These are phyloP conservation scores for Isaurus tuberculatus DNA, from an alignment of 92 coral and sea anemone genomes.

Conservation along the genomic window DNA sequence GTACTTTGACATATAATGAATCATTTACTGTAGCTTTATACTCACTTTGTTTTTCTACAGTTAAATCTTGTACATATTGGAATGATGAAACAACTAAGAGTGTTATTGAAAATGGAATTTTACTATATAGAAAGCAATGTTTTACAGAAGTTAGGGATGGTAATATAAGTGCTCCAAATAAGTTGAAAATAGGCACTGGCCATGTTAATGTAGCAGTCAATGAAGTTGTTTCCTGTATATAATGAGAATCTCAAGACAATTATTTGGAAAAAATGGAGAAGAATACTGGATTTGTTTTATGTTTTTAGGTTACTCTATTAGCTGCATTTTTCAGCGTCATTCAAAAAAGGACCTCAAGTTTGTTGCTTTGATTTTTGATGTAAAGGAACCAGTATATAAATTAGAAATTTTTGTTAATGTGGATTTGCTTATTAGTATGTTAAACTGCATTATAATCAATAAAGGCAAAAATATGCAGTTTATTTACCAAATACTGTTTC, in stretches of 20 bases:
- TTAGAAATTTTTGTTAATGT: not conserved
- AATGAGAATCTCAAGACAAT: not conserved
- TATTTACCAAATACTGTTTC: constrained; percentile 37
- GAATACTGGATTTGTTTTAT: constrained; percentile 39
- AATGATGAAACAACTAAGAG: constrained; percentile 40
- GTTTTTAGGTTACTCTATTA: constrained; percentile 21
- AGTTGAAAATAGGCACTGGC: not conserved
- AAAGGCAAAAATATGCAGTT: constrained; percentile 31
- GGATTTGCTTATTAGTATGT: constrained; percentile 41
- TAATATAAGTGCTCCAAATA: not conserved
- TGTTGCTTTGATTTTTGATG: constrained; percentile 20
- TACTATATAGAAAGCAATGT: not conserved
- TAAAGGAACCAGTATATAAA: not conserved
- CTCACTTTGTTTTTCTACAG: constrained; percentile 43
- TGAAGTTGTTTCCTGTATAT: not conserved
- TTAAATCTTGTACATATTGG: constrained; percentile 43
- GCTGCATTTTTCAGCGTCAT: constrained; percentile 36
- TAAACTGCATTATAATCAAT: constrained; percentile 34
- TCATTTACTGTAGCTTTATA: constrained; percentile 27
- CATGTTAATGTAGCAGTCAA: constrained; percentile 4
- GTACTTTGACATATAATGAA: not conserved
- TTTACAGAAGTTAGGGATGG: not conserved
- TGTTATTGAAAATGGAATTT: not conserved
- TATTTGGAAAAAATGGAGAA: constrained; percentile 28
- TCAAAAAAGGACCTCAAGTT: constrained; percentile 5